Percentiles rank a stretch among this genome's conserved stretches.
These are phyloP conservation scores for Gymnoscopelus microlampas DNA, from an alignment of 2,797 vertebrate genomes.

Conservation along the genomic window DNA sequence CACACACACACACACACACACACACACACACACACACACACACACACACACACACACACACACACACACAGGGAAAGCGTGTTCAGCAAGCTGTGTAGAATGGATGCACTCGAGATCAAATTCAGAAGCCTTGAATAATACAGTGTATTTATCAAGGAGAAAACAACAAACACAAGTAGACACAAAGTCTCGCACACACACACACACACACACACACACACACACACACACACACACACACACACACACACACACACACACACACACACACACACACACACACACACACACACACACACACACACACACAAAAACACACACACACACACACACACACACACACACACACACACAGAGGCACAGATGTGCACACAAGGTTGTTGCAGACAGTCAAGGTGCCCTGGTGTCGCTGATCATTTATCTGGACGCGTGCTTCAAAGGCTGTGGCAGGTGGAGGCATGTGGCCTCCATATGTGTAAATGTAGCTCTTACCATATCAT, in stretches of 20 bases:
- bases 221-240: slow-evolving; percentile 32
- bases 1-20: slow-evolving; percentile 10
- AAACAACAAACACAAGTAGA: too few relatives aligned
- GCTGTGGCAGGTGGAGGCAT: slow-evolving; percentile 36
- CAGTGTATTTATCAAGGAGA: slow-evolving; percentile 68
- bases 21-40: slow-evolving; percentile 10
- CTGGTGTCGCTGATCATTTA: slow-evolving; percentile 69
- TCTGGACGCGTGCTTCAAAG: slow-evolving; percentile 63
- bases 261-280: slow-evolving; percentile 27
- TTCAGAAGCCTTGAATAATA: slow-evolving; percentile 69
- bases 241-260: slow-evolving; percentile 29
- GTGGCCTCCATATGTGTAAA: slow-evolving; percentile 32
- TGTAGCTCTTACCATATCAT: slow-evolving; percentile 28
- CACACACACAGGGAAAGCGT: slow-evolving; percentile 28
- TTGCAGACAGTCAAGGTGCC: slow-evolving; percentile 63
- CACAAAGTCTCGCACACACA: too few relatives aligned
- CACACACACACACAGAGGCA: slow-evolving; percentile 33
- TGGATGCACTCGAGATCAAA: slow-evolving; percentile 70
- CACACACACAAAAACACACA: slow-evolving; percentile 32
- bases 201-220: slow-evolving; percentile 24
- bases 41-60: slow-evolving; percentile 16
- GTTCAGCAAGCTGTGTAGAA: slow-evolving; percentile 54
- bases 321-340: slow-evolving; percentile 24
- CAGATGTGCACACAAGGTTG: slow-evolving; percentile 2
- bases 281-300: slow-evolving; percentile 29